Percentiles rank a stretch among this genome's conserved stretches.
Conservation (phyloP, 1,140 invertebrate genomes). For the Ceratina australensis region DNA sequence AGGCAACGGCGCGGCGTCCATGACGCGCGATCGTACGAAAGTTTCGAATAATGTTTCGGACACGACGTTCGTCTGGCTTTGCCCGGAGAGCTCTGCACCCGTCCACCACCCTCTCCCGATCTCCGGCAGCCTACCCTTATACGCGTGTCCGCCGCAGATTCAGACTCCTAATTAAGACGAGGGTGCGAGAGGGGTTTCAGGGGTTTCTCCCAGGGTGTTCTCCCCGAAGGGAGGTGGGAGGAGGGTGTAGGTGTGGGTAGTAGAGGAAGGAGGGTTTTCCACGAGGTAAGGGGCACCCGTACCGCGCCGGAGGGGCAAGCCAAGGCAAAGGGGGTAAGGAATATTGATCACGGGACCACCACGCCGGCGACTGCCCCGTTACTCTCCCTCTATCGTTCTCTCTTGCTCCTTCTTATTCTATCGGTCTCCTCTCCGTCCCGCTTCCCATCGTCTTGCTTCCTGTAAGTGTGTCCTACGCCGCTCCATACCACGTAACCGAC, state of each 20-base stretch:
- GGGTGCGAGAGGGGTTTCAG: slow-evolving; percentile 78
- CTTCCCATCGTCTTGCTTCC: slow-evolving; percentile 35
- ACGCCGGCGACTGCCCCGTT: slow-evolving; percentile 55
- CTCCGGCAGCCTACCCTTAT: slow-evolving; percentile 77
- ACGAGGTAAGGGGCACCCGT: slow-evolving; percentile 67
- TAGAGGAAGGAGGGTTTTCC: slow-evolving; percentile 59
- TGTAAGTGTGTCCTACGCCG: slow-evolving; percentile 40
- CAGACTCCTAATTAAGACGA: slow-evolving; percentile 84
- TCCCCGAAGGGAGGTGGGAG: slow-evolving; percentile 54
- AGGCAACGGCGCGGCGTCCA: slow-evolving; percentile 6
- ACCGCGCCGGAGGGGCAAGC: slow-evolving; percentile 71
- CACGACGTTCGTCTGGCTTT: slow-evolving; percentile 74
- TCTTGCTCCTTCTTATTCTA: slow-evolving; percentile 12
- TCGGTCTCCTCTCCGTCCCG: slow-evolving; percentile 22
- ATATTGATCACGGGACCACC: slow-evolving; percentile 79
- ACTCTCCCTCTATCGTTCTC: slow-evolving; percentile 16
- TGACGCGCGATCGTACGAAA: slow-evolving; percentile 66
- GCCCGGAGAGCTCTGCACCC: slow-evolving; percentile 58
- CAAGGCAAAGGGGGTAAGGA: slow-evolving; percentile 79
- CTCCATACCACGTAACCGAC: slow-evolving; percentile 46
- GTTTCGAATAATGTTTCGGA: slow-evolving; percentile 80
- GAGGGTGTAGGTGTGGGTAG: slow-evolving; percentile 52
- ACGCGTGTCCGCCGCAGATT: slow-evolving; percentile 84
- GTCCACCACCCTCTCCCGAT: slow-evolving; percentile 40
- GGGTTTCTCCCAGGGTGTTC: slow-evolving; percentile 71